Evolutionary conservation across 2,113 vertebrate genomes (phyloP).

Genomic region (Pandion haliaetus): DNA sequence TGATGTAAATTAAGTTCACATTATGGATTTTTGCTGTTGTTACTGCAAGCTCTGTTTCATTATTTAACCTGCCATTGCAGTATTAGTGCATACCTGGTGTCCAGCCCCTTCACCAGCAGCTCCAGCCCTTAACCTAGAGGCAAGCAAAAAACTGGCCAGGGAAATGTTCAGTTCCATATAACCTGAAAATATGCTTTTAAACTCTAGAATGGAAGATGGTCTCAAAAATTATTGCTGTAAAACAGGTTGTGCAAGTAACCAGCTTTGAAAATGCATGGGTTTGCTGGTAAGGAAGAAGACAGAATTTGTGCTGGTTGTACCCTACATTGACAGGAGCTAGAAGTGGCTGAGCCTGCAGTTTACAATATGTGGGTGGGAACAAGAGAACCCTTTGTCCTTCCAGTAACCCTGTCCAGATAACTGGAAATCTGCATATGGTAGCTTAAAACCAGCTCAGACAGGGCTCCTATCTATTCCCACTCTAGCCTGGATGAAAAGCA

Average conservation of each 20-base stretch:
- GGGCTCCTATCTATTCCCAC: not conserved
- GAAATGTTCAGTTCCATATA: accelerated
- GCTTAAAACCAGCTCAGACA: not conserved
- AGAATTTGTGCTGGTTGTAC: not conserved
- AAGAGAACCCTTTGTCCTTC: not conserved
- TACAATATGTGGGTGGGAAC: not conserved
- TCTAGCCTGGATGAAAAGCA: not conserved
- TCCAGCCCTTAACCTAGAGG: not conserved
- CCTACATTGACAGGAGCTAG: not conserved
- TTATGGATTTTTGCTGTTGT: not conserved
- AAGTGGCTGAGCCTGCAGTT: not conserved
- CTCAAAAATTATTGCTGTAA: not conserved
- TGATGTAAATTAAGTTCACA: not conserved
- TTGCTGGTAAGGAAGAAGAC: not conserved
- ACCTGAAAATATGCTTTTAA: not conserved
- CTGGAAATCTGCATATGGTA: not conserved
- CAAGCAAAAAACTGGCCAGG: not conserved
- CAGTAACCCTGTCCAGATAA: not conserved
- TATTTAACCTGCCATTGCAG: not conserved
- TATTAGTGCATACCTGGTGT: not conserved
- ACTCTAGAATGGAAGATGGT: not conserved
- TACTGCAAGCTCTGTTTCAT: not conserved
- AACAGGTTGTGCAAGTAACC: accelerated
- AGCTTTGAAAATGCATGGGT: not conserved
- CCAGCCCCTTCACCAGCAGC: not conserved